Conservation (phyloP, 2,797 vertebrate genomes). For the Poeciliopsis paucimaculata region DNA sequence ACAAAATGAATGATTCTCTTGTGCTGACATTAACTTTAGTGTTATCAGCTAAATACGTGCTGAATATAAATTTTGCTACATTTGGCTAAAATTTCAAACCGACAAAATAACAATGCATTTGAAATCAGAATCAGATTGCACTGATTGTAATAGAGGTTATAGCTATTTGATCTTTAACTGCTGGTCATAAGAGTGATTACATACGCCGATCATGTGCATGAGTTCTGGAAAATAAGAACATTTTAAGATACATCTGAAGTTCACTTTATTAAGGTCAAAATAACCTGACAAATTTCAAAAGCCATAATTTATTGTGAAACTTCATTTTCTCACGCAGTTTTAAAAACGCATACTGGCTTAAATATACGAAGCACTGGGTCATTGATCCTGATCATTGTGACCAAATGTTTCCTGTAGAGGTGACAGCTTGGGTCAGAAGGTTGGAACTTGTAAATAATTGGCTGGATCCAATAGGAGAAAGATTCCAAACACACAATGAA, state of each 20-base stretch:
- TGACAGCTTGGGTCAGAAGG: neutral
- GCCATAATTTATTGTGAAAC: neutral
- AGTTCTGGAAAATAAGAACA: neutral
- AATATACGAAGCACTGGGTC: neutral
- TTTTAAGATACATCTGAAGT: neutral
- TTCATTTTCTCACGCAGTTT: neutral
- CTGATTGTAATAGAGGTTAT: neutral
- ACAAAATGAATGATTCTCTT: neutral
- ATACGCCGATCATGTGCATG: neutral
- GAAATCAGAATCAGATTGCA: neutral
- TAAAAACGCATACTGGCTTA: neutral
- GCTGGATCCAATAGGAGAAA: neutral
- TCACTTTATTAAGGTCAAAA: neutral
- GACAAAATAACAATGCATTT: neutral
- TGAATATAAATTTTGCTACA: neutral
- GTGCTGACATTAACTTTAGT: neutral
- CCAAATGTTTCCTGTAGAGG: neutral
- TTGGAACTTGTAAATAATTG: neutral
- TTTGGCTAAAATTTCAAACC: neutral
- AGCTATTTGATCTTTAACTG: neutral
- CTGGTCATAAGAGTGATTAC: neutral
- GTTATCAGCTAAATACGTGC: neutral
- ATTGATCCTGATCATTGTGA: neutral
- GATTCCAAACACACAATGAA: too few relatives aligned
- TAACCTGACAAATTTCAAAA: neutral